Conservation (phyloP, 2,113 vertebrate genomes). For the Monarcha castaneiventris region DNA sequence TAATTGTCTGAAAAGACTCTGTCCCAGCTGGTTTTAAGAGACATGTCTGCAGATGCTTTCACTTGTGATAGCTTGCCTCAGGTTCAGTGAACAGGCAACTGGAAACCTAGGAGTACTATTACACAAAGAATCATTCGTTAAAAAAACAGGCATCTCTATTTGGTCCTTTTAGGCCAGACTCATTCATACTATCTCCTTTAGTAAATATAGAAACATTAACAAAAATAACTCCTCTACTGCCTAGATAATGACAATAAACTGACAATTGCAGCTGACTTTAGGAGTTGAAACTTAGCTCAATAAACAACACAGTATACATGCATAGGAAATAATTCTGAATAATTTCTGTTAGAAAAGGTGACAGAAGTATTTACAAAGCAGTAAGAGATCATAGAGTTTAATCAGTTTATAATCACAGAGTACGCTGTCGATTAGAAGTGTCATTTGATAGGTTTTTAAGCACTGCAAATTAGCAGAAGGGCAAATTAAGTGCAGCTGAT, state of each 20-base stretch:
- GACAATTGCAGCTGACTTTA: neutral
- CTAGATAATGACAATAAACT: neutral
- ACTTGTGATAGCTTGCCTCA: neutral
- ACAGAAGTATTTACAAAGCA: neutral
- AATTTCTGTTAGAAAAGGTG: constrained; percentile 5
- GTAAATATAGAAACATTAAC: neutral
- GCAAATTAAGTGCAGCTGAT: constrained; percentile 37
- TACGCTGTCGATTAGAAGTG: neutral
- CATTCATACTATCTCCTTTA: neutral
- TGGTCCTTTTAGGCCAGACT: neutral
- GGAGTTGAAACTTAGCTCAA: neutral
- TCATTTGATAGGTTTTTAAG: constrained; percentile 33
- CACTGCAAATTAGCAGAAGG: constrained; percentile 11
- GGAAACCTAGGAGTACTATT: neutral
- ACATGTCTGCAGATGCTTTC: neutral
- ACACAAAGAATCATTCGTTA: neutral
- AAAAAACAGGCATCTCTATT: neutral
- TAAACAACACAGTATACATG: neutral
- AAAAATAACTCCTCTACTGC: neutral
- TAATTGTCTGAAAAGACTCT: neutral
- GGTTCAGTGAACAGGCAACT: neutral
- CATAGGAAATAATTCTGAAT: neutral
- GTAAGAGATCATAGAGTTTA: neutral
- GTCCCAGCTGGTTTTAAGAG: neutral
- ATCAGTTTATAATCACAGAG: constrained; percentile 33